phyloP scores from a whole-genome alignment of 2,888 invertebrate species.

The Drosophila fungiperda region DNA sequence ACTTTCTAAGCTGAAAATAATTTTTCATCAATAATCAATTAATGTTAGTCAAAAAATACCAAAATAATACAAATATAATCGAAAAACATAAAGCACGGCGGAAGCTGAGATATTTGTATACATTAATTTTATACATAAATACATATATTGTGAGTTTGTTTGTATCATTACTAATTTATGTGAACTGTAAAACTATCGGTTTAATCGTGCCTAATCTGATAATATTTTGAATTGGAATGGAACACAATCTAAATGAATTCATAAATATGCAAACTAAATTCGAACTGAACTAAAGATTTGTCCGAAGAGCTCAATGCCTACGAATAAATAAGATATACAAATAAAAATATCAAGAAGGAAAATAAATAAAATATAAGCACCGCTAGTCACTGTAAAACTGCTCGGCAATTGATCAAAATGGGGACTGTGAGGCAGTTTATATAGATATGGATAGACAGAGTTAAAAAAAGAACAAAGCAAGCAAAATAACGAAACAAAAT shows the following conservation, averaged over 20 bases:
- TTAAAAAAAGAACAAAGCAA: not conserved
- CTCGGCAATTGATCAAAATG: not conserved
- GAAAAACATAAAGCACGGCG: not conserved
- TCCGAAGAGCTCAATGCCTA: not conserved
- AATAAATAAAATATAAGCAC: not conserved
- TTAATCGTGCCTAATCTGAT: slow-evolving; percentile 50
- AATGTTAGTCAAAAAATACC: no score
- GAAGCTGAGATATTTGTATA: not conserved
- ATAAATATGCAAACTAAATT: slow-evolving; percentile 59
- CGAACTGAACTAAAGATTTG: not conserved
- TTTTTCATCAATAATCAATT: not conserved
- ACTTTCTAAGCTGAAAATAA: not conserved
- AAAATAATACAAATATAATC: not conserved
- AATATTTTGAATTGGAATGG: slow-evolving; percentile 49
- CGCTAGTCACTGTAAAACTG: not conserved
- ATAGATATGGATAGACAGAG: not conserved
- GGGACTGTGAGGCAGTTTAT: not conserved
- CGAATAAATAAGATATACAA: not conserved
- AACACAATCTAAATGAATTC: slow-evolving; percentile 45
- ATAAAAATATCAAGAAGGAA: not conserved
- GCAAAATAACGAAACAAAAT: not conserved
- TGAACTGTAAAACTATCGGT: slow-evolving; percentile 37
- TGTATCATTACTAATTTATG: slow-evolving; percentile 31
- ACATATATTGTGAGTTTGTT: not conserved
- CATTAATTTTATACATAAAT: not conserved